Evolutionary conservation across 1,140 invertebrate species (phyloP), one percentile per base, ranked within the genome.

Genomic region (Apis cerana): DNA sequence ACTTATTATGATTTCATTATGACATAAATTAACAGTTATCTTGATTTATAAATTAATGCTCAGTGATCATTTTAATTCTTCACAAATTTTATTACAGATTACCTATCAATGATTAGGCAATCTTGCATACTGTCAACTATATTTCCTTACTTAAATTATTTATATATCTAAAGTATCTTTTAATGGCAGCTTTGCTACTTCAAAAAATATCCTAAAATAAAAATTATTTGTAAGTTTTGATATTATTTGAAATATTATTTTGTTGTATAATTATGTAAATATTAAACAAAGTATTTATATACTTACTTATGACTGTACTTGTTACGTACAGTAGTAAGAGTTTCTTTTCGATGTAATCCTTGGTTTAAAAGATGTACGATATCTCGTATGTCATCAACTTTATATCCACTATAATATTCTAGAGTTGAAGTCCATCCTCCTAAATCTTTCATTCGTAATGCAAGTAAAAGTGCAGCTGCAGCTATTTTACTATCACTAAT

Each of bases 271-370:
- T n/a, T 68, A 69, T 23, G 23, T 64, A n/a, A 21, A 33, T n/a
- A 5, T 33, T 79, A n/a, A 65, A n/a, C 19, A 21, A 75, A 27
- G 15, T 59, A 54, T 69, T 50, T 54, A 80, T 83, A 64, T 21
- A 95, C 96, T 95, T 95, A 97, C 96, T 97, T 97, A 93, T 99
- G 98, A 54, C 97, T 98, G 92, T 99, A 99, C 95, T 99, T 99
- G 91, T 97, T 98, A 70, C 96, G 95, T 83, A 99, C 97, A 64
- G 98, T 99, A 91, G 97, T 96, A 68, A 98, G 94, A 79, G 97
- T 95, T 68, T 96, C 95, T 89, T 97, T 96, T 84, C 96, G 96
- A 89, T 97, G 96, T 4, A 99, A 94, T 75, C 97, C 96, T 59
- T 96, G 95, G 93, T 99, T 99, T 54, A 99, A 94, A 58, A 95